These are phyloP conservation scores for Girardinus metallicus DNA, from an alignment of 2,797 vertebrate genomes.

Conservation along the genomic window DNA sequence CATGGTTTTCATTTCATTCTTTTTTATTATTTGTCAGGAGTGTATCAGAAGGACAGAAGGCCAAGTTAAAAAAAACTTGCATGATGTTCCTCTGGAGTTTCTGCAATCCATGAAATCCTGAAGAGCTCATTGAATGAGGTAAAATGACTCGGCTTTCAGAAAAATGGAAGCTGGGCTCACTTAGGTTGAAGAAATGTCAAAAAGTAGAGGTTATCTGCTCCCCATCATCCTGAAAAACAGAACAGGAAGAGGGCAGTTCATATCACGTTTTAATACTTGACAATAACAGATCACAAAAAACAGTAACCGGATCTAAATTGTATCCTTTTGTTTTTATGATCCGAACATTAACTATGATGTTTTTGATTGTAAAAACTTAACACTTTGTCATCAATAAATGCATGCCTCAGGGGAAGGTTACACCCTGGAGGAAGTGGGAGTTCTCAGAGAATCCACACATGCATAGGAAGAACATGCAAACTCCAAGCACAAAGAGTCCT, in stretches of 20 bases:
- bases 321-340: background rate
- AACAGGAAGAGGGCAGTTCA: constrained; percentile 26
- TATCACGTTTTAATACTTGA: background rate
- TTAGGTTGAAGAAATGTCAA: constrained; percentile 36
- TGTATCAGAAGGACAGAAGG: constrained; percentile 1
- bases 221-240: constrained; percentile 69
- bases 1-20: constrained; percentile 33
- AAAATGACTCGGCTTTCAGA: constrained; percentile 1
- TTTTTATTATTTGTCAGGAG: constrained; percentile 24
- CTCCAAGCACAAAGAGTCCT: background rate
- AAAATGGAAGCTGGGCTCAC: constrained; percentile 23
- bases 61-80: constrained; percentile 20
- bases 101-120: constrained; percentile 28
- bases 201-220: constrained; percentile 59
- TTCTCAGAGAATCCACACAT: background rate
- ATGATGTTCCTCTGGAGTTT: constrained; percentile 15
- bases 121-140: background rate
- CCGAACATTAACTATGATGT: background rate
- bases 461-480: background rate
- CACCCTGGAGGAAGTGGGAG: background rate
- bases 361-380: background rate
- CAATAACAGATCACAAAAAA: background rate
- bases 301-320: background rate
- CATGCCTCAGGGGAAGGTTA: background rate
- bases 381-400: background rate